A percentile compares a stretch with the other conserved stretches of the same genome.
These are phyloP conservation scores for Brachionichthys hirsutus DNA, from an alignment of 2,113 vertebrate genomes.

Conservation along the genomic window DNA sequence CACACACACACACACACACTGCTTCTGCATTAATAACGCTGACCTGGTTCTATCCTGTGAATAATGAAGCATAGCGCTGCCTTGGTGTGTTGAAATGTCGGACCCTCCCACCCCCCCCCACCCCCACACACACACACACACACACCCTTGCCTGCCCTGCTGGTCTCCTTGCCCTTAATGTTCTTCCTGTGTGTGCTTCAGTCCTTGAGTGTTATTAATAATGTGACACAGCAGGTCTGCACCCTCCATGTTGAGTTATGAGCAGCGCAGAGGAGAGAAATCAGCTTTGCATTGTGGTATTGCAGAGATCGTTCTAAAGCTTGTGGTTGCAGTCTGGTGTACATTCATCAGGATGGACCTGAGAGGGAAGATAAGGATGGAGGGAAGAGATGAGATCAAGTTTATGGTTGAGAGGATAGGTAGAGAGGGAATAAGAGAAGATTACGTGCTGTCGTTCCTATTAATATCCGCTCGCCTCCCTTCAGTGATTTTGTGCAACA, in stretches of 20 bases:
- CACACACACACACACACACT: constrained; percentile 2
- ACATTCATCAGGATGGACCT: neutral
- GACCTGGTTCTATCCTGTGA: constrained; percentile 29
- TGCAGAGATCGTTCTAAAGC: neutral
- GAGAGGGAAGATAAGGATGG: neutral
- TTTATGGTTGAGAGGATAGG: constrained; percentile 9
- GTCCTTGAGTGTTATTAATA: neutral
- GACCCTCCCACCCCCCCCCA: neutral
- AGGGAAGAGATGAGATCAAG: neutral
- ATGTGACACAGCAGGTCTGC: neutral
- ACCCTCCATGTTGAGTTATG: neutral
- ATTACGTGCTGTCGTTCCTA: constrained; percentile 1
- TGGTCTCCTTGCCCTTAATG: constrained; percentile 28
- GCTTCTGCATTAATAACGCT: constrained; percentile 46
- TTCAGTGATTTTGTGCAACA: neutral
- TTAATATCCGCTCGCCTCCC: neutral
- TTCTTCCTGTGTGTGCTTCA: constrained; percentile 1
- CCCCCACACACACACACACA: neutral
- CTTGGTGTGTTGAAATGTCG: constrained; percentile 38
- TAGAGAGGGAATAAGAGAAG: constrained; percentile 5
- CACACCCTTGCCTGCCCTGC: neutral
- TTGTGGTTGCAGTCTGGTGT: neutral
- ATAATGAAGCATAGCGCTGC: constrained; percentile 43
- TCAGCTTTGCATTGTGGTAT: neutral
- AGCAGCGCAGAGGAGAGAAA: constrained; percentile 2